Percentiles rank a stretch among this genome's conserved stretches.
These are phyloP conservation scores for Rapana venosa DNA, from an alignment of 2,888 invertebrate species.

Conservation along the genomic window DNA sequence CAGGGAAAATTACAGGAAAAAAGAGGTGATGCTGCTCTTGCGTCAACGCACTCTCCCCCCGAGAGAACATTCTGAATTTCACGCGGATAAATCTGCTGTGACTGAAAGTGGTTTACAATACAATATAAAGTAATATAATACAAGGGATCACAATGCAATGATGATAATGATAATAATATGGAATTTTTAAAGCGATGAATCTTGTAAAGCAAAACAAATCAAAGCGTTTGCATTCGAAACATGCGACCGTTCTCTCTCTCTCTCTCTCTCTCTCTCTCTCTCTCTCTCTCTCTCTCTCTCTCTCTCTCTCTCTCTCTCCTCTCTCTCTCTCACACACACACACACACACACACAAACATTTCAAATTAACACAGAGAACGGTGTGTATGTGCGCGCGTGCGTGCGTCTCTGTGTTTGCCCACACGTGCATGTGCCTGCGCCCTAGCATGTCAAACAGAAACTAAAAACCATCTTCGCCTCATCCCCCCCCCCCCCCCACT, in stretches of 20 bases:
- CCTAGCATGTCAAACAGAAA: too few species aligned
- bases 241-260: not conserved
- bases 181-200: not conserved
- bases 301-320: not conserved
- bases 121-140: too few species aligned
- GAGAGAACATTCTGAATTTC: too few species aligned
- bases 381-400: not conserved
- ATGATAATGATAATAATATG: too few species aligned
- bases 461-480: too few species aligned
- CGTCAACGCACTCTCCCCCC: too few species aligned
- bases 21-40: too few species aligned
- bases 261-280: not conserved
- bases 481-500: not conserved
- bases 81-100: too few species aligned
- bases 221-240: not conserved
- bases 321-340: conserved; percentile 22
- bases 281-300: not conserved
- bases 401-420: not conserved
- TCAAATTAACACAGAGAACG: not conserved
- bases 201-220: not conserved
- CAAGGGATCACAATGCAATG: too few species aligned
- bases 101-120: too few species aligned
- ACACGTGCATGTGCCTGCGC: too few species aligned
- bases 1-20: too few species aligned
- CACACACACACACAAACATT: conserved; percentile 4